Base-by-base conservation (phyloP, 2,888 invertebrate species). In the Galerucella calmariensis region DNA sequence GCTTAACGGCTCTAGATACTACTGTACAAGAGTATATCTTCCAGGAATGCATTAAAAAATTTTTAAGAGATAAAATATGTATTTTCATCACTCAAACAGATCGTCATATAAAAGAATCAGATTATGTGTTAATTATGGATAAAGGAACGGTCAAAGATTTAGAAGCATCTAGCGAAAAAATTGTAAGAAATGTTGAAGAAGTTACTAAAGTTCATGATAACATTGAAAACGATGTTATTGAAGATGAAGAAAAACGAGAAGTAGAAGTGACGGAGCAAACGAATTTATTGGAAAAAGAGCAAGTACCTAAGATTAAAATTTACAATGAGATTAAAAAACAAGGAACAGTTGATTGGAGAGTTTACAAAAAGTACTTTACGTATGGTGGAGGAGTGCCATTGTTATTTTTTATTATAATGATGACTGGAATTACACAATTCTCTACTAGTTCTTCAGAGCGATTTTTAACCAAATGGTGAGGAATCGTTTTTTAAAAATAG, bases 11-110 rank as follows among this genome's bases (percentile, higher is more conserved):
- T 0, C 95, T 97, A 20, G 97, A 97, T 88, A 91, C 95, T 0
- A 93, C 94, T 44, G 96, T 97, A 3, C 94, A 95, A 3, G 91
- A 94, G 0, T 94, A 94, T 86, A 90, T 97, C 80, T 97, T 96
- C 87, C 94, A 95, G 83, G 91, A 93, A 84, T 95, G 94, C 82
- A 90, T 94, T 68, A 89, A 83, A 58, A 78, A 89, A 12, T 91
- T 91, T 81, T 87, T 95, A 79, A 88, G 90, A 11, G 89, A 91
- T 77, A 91, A 93, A 83, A 92, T 94, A 1, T 87, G 92, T 51
- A 90, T 95, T 61, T 89, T 95, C n/a, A 93, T 94, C 78, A 95
- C 95, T 0, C 92, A 92, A 82, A 92, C 92, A 84, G 86, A 91
- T 79, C 91, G 91, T 82, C 92, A 92, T 82, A 88, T 92, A 5